phyloP scores from a whole-genome alignment of 2,797 vertebrate genomes.

The Parauchenoglanis ngamensis region DNA sequence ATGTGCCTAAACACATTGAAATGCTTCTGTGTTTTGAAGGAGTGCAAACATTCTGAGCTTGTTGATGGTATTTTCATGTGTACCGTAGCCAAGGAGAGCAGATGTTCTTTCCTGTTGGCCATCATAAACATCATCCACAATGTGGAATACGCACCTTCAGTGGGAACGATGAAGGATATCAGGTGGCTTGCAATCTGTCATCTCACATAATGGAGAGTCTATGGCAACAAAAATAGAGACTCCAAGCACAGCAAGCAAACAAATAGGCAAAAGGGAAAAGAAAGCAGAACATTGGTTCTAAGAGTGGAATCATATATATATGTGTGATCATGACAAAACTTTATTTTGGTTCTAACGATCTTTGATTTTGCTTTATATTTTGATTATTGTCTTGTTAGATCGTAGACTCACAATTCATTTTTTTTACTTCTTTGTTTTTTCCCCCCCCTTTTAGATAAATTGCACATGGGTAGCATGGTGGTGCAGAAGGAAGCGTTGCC shows the following conservation, averaged over 20 bases:
- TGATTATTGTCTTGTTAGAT: neutral
- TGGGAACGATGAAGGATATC: constrained; percentile 77
- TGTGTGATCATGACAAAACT: no score
- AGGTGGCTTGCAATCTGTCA: constrained; percentile 79
- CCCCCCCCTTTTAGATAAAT: neutral
- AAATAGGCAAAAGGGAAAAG: constrained; percentile 7
- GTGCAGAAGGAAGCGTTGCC: neutral
- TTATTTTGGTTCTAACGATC: neutral
- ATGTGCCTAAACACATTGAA: neutral
- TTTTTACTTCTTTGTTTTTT: no score
- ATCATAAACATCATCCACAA: constrained; percentile 9
- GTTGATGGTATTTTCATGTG: constrained; percentile 1
- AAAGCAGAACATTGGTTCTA: neutral
- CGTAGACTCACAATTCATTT: neutral
- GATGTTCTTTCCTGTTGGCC: constrained; percentile 23
- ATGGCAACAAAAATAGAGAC: constrained; percentile 23
- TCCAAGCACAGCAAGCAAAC: neutral
- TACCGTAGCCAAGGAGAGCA: neutral
- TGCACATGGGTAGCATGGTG: neutral
- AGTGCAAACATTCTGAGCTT: neutral
- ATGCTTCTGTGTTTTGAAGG: neutral
- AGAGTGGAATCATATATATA: neutral
- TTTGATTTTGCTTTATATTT: neutral
- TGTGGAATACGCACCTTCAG: constrained; percentile 75
- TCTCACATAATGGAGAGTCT: constrained; percentile 57